Evolutionary conservation across 2,113 vertebrate species (phyloP), one percentile per base, ranked within the genome.

Genomic region (Gymnocephalus cernua): DNA sequence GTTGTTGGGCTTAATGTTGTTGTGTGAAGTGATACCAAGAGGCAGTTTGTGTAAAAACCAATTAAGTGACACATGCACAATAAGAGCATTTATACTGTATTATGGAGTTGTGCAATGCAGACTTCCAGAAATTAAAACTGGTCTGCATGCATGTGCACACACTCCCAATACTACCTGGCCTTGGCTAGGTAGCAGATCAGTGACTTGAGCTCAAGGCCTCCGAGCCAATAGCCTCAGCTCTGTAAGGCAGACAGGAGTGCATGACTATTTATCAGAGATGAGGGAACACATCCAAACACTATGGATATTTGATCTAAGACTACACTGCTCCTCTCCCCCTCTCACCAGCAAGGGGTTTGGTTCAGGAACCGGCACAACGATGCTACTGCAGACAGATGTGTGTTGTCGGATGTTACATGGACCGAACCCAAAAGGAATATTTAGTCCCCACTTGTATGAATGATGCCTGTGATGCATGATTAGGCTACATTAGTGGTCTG

Each of bases 301-400:
- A 77, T 81, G 66, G 61, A 85, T 80, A 80, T 89, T 90, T 91
- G 82, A 87, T 90, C 80, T 77, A 51, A 90, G 70, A 38, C 62
- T 63, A 21, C 57, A 68, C 51, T 14, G 44, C 61, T 79, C 58
- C 32, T 65, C 71, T 66, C 61, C 23, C 44, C 47, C 14, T 67
- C 67, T 80, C 48, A 53, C n/a, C 32, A 48, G 67, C 72, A 61
- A 70, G 74, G 51, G 57, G 54, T 80, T 81, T 66, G 61, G 16
- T 75, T 71, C 65, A 54, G 67, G 27, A 79, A 44, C 48, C 14
- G 8, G n/a, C 59, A 68, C 45, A 50, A 70, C 32, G 51, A 63
- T 54, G 18, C 51, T 56, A 66, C 25, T 41, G 38, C 38, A 41
- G 38, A 27, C 27, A 56, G 38, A 65, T 68, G 29, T 68, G 65